Conservation (phyloP, 2,888 invertebrate genomes). For the Flexamia atlantica region DNA sequence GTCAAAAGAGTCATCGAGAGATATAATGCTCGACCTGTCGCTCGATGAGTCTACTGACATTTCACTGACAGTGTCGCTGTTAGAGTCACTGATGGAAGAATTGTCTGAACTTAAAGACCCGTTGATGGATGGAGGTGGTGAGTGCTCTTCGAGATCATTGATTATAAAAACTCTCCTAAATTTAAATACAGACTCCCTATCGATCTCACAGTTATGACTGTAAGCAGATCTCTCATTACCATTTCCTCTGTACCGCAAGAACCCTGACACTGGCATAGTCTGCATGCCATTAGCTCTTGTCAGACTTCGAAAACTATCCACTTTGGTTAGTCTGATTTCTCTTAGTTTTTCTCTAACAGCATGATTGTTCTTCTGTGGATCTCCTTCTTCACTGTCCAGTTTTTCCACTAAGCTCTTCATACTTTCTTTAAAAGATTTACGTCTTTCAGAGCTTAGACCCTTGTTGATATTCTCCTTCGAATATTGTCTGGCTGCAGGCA, state of each 20-base stretch:
- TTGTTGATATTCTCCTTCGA: slow-evolving; percentile 64
- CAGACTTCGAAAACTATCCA: slow-evolving; percentile 66
- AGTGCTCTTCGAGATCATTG: slow-evolving; percentile 73
- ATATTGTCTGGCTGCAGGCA: background rate
- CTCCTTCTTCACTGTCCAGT: slow-evolving; percentile 70
- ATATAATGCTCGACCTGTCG: slow-evolving; percentile 76
- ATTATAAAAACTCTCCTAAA: slow-evolving; percentile 75
- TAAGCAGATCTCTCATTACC: background rate
- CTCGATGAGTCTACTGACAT: slow-evolving; percentile 77
- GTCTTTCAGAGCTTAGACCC: slow-evolving; percentile 74
- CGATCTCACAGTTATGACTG: slow-evolving; percentile 51
- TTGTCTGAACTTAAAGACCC: slow-evolving; percentile 68
- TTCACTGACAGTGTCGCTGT: slow-evolving; percentile 76
- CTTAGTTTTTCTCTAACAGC: slow-evolving; percentile 36
- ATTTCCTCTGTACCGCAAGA: slow-evolving; percentile 66
- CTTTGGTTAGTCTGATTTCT: slow-evolving; percentile 72
- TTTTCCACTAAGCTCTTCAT: slow-evolving; percentile 75
- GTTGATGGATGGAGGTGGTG: slow-evolving; percentile 67
- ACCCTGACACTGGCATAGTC: slow-evolving; percentile 74
- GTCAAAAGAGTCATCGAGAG: slow-evolving; percentile 75
- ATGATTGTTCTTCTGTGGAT: slow-evolving; percentile 3
- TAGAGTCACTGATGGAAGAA: slow-evolving; percentile 73
- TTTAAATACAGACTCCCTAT: slow-evolving; percentile 71
- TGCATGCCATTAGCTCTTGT: slow-evolving; percentile 74
- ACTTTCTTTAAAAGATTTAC: slow-evolving; percentile 74